Evolutionary conservation across 2,888 invertebrate genomes (phyloP).

Genomic region (Amblyjoppa proteus): DNA sequence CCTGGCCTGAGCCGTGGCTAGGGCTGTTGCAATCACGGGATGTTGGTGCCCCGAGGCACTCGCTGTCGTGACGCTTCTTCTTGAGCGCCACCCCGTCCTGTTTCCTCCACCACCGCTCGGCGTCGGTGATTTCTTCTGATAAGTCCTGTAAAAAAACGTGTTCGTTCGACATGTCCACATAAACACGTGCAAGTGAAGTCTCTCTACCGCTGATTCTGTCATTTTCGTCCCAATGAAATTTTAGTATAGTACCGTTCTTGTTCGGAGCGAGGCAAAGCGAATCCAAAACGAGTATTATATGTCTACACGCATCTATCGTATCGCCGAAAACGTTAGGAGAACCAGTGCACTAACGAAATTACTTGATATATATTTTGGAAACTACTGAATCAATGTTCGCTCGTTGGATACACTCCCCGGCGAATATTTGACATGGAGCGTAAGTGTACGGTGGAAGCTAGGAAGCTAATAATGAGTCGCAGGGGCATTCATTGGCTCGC

Average conservation of each 20-base stretch:
- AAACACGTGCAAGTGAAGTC: constrained; percentile 5
- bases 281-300: constrained; percentile 1
- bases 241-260: neutral
- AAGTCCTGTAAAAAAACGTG: constrained; percentile 76
- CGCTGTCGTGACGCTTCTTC: constrained; percentile 83
- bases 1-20: constrained; percentile 86
- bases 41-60: constrained; percentile 82
- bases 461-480: constrained; percentile 45
- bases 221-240: neutral
- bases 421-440: constrained; percentile 30
- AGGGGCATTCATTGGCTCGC: constrained; percentile 48
- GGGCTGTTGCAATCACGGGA: constrained; percentile 83
- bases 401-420: constrained; percentile 34
- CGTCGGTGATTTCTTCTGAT: constrained; percentile 84
- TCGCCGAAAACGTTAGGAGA: neutral
- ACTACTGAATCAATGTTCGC: constrained; percentile 17
- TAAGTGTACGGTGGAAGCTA: constrained; percentile 16
- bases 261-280: constrained; percentile 37
- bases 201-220: neutral
- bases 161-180: constrained; percentile 36
- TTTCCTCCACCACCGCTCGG: constrained; percentile 80
- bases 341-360: neutral
- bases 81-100: constrained; percentile 83
- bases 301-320: neutral
- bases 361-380: neutral